phyloP scores from a whole-genome alignment of 1,140 invertebrate species.

The Drosophila bifasciata region DNA sequence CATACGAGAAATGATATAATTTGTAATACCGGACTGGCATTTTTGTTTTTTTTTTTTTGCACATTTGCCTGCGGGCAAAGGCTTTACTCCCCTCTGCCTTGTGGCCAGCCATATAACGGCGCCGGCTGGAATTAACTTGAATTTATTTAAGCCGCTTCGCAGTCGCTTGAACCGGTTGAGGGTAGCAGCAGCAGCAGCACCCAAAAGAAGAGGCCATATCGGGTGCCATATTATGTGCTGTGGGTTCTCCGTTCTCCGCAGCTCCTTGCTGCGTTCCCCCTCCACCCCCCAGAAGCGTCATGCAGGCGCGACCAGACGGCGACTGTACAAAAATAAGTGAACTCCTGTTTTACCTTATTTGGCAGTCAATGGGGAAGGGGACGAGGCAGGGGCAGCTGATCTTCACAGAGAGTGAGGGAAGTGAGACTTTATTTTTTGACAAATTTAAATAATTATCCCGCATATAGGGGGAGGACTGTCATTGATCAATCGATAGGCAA shows the following conservation, averaged over 20 bases:
- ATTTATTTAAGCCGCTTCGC: conserved; percentile 62
- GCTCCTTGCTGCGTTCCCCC: background rate
- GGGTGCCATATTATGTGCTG: background rate
- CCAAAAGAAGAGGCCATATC: conserved; percentile 31
- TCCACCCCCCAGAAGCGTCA: conserved; percentile 22
- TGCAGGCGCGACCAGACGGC: conserved; percentile 61
- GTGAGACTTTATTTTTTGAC: conserved; percentile 53
- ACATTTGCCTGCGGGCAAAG: conserved; percentile 32
- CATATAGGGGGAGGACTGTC: conserved; percentile 18
- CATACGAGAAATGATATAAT: conserved; percentile 34
- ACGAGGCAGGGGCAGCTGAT: no score
- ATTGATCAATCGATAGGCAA: conserved; percentile 45
- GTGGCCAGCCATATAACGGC: conserved; percentile 72
- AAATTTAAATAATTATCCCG: conserved; percentile 58
- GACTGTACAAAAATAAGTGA: conserved; percentile 73
- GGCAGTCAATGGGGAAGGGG: background rate
- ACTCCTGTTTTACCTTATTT: conserved; percentile 37
- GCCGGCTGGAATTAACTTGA: conserved; percentile 76
- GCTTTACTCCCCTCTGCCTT: conserved; percentile 3
- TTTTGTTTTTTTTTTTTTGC: conserved; percentile 46
- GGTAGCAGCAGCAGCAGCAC: conserved; percentile 23
- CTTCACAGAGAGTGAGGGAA: background rate
- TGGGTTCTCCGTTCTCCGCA: conserved; percentile 1
- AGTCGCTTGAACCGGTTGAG: conserved; percentile 59
- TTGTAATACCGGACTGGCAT: conserved; percentile 36